Evolutionary conservation across 2,113 vertebrate genomes (phyloP).

Genomic region (Camelus bactrianus): DNA sequence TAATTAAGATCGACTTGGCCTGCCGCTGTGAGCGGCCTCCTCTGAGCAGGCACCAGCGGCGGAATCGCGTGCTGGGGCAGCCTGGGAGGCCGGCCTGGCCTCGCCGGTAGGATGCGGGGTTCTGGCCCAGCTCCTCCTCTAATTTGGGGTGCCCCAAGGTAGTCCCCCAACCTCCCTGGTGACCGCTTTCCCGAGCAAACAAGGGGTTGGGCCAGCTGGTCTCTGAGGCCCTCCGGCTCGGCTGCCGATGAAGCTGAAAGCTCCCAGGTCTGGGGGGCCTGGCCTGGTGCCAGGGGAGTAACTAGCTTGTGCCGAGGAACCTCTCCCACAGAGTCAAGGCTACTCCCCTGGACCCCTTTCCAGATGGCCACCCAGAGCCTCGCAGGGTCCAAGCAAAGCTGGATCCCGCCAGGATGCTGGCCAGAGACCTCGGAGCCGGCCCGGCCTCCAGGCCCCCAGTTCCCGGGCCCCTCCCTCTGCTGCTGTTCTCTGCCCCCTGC

Average conservation of each 20-base stretch:
- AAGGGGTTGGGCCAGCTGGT: no score
- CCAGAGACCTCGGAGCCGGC: rapidly evolving
- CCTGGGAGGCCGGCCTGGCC: background rate
- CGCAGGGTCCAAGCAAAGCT: background rate
- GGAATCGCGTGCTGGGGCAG: background rate
- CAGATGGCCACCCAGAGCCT: background rate
- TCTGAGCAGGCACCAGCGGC: conserved; percentile 14
- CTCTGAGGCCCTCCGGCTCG: background rate
- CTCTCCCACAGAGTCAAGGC: background rate
- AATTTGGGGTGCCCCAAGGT: background rate
- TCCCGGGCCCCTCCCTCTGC: background rate
- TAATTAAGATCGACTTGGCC: conserved; percentile 24
- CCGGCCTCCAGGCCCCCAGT: background rate
- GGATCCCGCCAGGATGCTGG: background rate
- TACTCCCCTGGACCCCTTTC: background rate
- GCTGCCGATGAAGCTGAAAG: background rate
- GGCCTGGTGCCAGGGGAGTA: background rate
- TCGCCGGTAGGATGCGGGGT: no score
- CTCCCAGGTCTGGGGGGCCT: background rate
- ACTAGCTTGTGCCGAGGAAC: background rate
- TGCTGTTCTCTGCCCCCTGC: background rate
- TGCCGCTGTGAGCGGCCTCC: background rate
- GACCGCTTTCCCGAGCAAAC: background rate
- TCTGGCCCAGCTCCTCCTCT: no score
- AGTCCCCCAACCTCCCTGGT: no score